A percentile compares a stretch with the other conserved stretches of the same genome.
Evolutionary conservation across 2,797 vertebrate species (phyloP).

Genomic region (Syndactyla subalaris): DNA sequence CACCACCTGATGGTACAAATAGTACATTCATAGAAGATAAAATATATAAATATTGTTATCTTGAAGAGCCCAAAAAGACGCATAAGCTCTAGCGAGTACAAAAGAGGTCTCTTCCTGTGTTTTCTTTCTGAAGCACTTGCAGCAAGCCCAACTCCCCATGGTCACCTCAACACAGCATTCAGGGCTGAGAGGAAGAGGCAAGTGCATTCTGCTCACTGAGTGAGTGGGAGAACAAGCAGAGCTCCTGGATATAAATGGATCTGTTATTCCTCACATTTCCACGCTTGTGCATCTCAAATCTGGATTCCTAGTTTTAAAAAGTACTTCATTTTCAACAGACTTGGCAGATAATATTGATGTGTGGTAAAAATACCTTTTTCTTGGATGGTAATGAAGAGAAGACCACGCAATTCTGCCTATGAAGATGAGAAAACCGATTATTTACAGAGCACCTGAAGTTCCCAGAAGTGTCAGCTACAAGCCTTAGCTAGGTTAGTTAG

Average conservation of each 20-base stretch:
- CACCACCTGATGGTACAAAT: background rate
- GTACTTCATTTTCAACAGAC: background rate
- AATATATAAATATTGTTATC: background rate
- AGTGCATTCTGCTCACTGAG: background rate
- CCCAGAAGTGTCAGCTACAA: background rate
- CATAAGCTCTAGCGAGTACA: background rate
- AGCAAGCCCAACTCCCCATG: background rate
- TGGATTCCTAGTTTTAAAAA: background rate
- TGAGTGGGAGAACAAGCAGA: background rate
- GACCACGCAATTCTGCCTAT: background rate
- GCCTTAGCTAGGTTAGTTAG: background rate
- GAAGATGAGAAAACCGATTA: background rate
- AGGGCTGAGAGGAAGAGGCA: background rate
- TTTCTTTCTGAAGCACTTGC: background rate
- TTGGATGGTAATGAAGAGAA: background rate
- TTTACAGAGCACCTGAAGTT: background rate
- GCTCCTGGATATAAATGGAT: background rate
- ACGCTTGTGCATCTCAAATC: background rate
- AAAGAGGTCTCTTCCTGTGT: background rate
- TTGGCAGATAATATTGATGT: background rate
- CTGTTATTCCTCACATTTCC: constrained; percentile 17
- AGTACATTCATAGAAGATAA: background rate
- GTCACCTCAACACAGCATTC: background rate
- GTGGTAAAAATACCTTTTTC: background rate
- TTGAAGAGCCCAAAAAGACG: background rate